These are phyloP conservation scores for Lichenostomus cassidix DNA, from an alignment of 2,113 vertebrate genomes.

Conservation along the genomic window DNA sequence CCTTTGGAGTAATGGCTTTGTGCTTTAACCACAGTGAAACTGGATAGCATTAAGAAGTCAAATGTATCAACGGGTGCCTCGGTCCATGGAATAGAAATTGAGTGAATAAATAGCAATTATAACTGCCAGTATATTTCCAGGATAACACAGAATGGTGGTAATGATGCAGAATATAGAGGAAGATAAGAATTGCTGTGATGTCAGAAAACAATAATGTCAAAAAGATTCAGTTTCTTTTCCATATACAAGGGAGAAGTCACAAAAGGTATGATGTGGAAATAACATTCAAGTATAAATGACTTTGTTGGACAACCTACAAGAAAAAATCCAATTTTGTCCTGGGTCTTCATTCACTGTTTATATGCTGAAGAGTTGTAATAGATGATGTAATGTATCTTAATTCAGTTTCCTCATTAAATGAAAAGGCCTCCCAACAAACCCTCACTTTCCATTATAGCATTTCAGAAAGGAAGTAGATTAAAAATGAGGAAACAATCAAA, in stretches of 20 bases:
- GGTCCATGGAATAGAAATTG: not conserved
- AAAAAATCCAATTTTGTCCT: not conserved
- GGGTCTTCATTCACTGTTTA: not conserved
- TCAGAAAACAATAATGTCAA: not conserved
- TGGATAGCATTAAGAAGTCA: not conserved
- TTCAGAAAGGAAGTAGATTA: conserved; percentile 54
- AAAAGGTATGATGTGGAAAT: not conserved
- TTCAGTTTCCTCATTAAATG: not conserved
- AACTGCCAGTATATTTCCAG: no score
- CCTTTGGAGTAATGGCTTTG: not conserved
- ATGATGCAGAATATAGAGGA: not conserved
- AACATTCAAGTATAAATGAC: not conserved
- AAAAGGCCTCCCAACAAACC: not conserved
- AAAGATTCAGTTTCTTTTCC: not conserved
- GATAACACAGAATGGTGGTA: not conserved
- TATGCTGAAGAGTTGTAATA: not conserved
- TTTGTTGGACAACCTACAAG: not conserved
- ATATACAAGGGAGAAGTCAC: not conserved
- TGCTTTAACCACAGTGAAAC: not conserved
- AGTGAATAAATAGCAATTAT: not conserved
- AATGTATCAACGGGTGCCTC: not conserved
- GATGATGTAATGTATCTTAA: not conserved
- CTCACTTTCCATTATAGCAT: not conserved
- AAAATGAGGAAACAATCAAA: conserved; percentile 54
- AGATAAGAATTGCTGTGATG: not conserved